These are phyloP conservation scores for Xenopus tropicalis DNA, from an alignment of 2,113 vertebrate species.

Conservation along the genomic window DNA sequence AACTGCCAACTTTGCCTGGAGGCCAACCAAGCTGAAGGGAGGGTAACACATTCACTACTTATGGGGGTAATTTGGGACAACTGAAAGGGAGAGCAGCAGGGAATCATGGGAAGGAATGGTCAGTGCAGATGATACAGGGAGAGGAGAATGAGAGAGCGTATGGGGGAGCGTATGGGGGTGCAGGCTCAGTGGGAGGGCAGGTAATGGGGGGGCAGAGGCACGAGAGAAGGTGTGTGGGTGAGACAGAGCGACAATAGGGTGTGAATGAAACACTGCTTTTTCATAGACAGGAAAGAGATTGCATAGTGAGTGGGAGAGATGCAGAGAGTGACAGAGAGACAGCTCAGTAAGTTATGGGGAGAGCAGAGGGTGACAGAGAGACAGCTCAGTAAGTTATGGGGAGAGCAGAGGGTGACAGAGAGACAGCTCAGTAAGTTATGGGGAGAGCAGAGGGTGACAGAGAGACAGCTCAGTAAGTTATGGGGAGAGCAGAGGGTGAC, in stretches of 20 bases:
- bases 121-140: neutral
- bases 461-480: no score
- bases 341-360: neutral
- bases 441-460: no score
- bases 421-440: neutral
- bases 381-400: no score
- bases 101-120: neutral
- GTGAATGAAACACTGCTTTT: neutral
- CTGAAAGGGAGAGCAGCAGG: neutral
- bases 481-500: no score
- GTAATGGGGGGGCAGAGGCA: no score
- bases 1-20: no score
- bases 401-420: neutral
- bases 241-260: neutral
- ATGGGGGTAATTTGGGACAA: no score
- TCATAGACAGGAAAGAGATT: neutral
- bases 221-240: neutral
- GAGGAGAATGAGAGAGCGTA: neutral
- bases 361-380: neutral
- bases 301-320: neutral
- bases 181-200: neutral
- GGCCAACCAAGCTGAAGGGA: no score
- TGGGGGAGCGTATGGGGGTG: neutral
- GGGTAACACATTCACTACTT: no score
- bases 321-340: neutral